Conservation (phyloP, 2,113 vertebrate genomes). For the Grus americana region DNA sequence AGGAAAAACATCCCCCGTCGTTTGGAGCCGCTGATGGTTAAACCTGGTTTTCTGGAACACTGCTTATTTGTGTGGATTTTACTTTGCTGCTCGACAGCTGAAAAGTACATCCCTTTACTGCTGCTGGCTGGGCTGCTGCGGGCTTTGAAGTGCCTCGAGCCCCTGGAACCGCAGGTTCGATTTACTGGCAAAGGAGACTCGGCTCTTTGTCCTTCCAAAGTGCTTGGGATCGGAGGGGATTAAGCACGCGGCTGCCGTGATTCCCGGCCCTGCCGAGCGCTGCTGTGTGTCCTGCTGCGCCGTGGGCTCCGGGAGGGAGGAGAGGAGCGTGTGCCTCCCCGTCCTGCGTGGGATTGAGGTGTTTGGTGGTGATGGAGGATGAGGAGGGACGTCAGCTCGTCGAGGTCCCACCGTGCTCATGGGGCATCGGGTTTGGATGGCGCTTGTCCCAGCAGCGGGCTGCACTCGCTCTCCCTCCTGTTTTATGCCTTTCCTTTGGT, state of each 20-base stretch:
- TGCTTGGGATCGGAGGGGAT: neutral
- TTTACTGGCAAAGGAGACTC: constrained; percentile 37
- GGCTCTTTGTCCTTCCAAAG: constrained; percentile 6
- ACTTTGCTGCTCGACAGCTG: neutral
- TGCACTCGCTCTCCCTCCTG: neutral
- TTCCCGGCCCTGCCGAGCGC: neutral
- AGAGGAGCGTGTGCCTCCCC: neutral
- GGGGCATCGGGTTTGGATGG: rapidly evolving
- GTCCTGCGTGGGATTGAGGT: rapidly evolving
- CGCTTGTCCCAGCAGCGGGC: neutral
- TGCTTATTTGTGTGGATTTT: constrained; percentile 53
- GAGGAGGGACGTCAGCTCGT: rapidly evolving
- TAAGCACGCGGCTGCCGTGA: neutral
- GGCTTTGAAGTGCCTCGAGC: constrained; percentile 47
- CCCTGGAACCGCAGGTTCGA: constrained; percentile 24
- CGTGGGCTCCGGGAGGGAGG: neutral
- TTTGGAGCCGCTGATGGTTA: constrained; percentile 32
- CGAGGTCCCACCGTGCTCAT: neutral
- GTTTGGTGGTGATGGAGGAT: rapidly evolving
- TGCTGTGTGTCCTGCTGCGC: neutral
- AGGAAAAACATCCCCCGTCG: neutral
- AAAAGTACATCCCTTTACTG: constrained; percentile 8
- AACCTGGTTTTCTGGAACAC: constrained; percentile 53
- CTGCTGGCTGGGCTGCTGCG: neutral
- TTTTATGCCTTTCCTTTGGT: neutral